Percentiles rank a stretch among this genome's conserved stretches.
Conservation (phyloP, 2,113 vertebrate species). For the Datnioides undecimradiatus region DNA sequence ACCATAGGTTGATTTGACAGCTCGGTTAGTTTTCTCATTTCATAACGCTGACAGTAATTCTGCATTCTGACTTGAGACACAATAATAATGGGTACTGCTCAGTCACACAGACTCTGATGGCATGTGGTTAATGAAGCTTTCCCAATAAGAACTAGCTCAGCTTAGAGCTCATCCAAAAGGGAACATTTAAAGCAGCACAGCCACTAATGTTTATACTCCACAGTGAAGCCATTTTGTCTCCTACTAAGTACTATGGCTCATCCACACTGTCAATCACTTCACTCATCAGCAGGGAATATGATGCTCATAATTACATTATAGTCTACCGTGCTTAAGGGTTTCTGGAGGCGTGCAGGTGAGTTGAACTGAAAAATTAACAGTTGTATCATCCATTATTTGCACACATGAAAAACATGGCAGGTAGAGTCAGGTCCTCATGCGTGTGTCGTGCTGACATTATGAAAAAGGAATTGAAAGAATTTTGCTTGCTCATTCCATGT, state of each 20-base stretch:
- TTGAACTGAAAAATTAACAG: background rate
- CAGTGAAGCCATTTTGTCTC: background rate
- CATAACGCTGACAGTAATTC: slow-evolving; percentile 49
- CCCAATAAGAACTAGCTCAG: slow-evolving; percentile 38
- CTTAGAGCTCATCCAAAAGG: slow-evolving; percentile 33
- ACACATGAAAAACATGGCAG: background rate
- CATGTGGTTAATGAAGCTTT: slow-evolving; percentile 61
- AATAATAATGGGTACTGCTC: slow-evolving; percentile 35
- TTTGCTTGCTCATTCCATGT: background rate
- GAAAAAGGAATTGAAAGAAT: slow-evolving; percentile 24
- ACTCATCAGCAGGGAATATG: background rate
- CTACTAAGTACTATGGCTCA: background rate
- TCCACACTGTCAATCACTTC: background rate
- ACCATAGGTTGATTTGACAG: slow-evolving; percentile 49
- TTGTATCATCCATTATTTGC: background rate
- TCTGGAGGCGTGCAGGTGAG: background rate
- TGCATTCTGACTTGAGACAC: slow-evolving; percentile 39
- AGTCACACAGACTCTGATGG: slow-evolving; percentile 52
- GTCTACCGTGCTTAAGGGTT: background rate
- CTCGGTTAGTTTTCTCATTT: slow-evolving; percentile 50
- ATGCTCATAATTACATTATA: background rate
- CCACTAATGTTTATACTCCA: slow-evolving; percentile 33
- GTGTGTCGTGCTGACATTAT: background rate
- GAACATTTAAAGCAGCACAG: slow-evolving; percentile 40
- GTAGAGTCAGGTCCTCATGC: background rate